Conservation (phyloP, 2,888 invertebrate species). For the Cryptus armator region DNA sequence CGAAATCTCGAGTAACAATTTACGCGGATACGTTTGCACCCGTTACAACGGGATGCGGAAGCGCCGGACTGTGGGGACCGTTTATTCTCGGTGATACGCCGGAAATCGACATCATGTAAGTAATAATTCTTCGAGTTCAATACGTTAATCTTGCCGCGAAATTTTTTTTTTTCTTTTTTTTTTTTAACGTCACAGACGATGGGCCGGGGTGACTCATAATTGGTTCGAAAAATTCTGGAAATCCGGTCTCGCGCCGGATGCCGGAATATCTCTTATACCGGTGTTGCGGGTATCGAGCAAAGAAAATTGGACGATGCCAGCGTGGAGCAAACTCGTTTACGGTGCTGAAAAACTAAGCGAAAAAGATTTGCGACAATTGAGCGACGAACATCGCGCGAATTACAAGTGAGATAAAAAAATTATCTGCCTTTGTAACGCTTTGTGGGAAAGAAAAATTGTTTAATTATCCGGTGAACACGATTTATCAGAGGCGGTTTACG, state of each 20-base stretch:
- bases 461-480: background rate
- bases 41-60: conserved; percentile 91
- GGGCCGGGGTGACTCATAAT: conserved; percentile 80
- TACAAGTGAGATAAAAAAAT: conserved; percentile 81
- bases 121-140: conserved; percentile 26
- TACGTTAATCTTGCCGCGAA: no score
- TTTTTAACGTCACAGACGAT: conserved; percentile 74
- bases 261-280: conserved; percentile 86
- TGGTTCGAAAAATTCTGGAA: conserved; percentile 87
- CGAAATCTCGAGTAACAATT: conserved; percentile 87
- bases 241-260: conserved; percentile 83
- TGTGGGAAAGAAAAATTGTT: background rate
- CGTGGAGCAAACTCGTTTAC: conserved; percentile 85
- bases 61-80: conserved; percentile 92
- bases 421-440: background rate
- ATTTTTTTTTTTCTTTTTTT: background rate
- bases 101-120: conserved; percentile 86
- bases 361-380: conserved; percentile 79
- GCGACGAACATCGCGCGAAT: conserved; percentile 79
- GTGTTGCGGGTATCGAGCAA: conserved; percentile 83
- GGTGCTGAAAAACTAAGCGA: conserved; percentile 83
- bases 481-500: conserved; percentile 87
- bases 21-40: conserved; percentile 90
- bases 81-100: conserved; percentile 88
- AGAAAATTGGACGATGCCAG: conserved; percentile 77